Conservation (phyloP, 2,113 vertebrate species). For the Melanerpes formicivorus region DNA sequence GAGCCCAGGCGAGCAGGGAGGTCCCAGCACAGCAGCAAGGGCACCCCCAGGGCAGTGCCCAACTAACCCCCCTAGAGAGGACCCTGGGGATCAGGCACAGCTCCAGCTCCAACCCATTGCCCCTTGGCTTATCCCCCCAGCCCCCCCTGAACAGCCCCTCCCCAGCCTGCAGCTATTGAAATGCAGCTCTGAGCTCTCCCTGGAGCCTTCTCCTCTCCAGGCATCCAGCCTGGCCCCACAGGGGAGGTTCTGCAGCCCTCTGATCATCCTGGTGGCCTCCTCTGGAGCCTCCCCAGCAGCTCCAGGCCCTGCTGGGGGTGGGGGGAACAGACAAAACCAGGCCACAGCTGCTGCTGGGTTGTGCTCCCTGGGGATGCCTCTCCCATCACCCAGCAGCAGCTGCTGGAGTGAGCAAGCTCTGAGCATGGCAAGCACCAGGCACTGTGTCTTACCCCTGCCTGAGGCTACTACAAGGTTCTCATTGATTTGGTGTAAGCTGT, state of each 20-base stretch:
- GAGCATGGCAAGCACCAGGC: not conserved
- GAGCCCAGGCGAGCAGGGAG: not conserved
- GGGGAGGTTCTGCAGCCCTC: no score
- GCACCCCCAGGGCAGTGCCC: accelerated
- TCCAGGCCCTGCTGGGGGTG: no score
- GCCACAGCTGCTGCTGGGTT: not conserved
- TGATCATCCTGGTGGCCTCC: no score
- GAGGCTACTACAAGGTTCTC: constrained; percentile 58
- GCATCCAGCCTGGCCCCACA: no score
- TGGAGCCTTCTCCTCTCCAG: no score
- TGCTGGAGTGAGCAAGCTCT: not conserved
- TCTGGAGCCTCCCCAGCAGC: no score
- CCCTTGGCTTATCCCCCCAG: no score
- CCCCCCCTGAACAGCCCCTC: no score
- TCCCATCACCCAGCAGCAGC: accelerated
- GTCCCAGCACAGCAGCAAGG: not conserved
- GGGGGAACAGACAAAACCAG: no score
- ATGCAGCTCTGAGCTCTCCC: no score
- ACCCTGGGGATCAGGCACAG: not conserved
- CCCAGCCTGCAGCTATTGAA: no score
- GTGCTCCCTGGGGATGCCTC: not conserved
- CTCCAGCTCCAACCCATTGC: no score
- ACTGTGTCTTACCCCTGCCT: constrained; percentile 31
- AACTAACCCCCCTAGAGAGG: not conserved
- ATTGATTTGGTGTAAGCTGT: constrained; percentile 73